These are phyloP conservation scores for Hesperophylax magnus DNA, from an alignment of 1,140 invertebrate genomes.

Conservation along the genomic window DNA sequence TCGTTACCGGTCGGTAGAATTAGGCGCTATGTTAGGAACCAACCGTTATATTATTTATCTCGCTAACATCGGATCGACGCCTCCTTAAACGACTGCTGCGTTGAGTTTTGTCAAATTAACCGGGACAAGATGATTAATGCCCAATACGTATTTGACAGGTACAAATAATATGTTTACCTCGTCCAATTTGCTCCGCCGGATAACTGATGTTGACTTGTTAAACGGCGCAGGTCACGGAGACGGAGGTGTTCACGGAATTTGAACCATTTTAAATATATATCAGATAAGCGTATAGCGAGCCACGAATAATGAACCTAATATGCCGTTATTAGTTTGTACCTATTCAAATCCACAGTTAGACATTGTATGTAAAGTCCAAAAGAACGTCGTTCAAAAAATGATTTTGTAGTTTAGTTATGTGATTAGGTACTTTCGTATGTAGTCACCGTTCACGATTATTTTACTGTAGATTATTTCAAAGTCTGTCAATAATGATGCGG, in stretches of 20 bases:
- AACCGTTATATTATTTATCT: conserved; percentile 25
- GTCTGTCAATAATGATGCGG: no score
- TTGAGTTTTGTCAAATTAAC: conserved; percentile 45
- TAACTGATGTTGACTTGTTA: conserved; percentile 14
- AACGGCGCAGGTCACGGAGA: neutral
- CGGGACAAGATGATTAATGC: conserved; percentile 39
- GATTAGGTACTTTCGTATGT: neutral
- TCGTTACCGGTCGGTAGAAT: conserved; percentile 20
- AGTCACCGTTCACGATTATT: neutral
- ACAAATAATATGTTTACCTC: conserved; percentile 41
- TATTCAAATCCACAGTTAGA: no score
- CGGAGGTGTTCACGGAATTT: conserved; percentile 2
- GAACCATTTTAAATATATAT: neutral
- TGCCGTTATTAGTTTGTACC: no score
- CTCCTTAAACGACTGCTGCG: conserved; percentile 36
- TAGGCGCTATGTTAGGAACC: conserved; percentile 12
- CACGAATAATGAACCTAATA: neutral
- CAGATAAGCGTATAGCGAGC: neutral
- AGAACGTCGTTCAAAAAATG: no score
- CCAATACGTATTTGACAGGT: conserved; percentile 34
- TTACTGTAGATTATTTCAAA: neutral
- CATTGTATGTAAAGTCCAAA: no score
- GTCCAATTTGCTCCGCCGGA: conserved; percentile 35
- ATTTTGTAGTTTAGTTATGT: no score
- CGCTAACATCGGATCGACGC: conserved; percentile 29